Conservation (phyloP, 2,888 invertebrate genomes). For the Galerucella pusilla region DNA sequence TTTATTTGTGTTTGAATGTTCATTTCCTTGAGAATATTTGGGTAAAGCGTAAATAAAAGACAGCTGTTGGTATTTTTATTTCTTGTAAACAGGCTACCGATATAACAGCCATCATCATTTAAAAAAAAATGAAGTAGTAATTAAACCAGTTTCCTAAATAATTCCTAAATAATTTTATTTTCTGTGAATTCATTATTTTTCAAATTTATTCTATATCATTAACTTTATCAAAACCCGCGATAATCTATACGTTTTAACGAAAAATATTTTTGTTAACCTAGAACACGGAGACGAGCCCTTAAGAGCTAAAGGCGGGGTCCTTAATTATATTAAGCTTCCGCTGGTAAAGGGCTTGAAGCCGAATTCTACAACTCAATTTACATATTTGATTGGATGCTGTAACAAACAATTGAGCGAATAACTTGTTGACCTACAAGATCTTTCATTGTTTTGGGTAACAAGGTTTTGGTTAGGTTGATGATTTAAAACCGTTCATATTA, state of each 20-base stretch:
- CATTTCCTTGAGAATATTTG: slow-evolving; percentile 29
- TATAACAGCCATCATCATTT: not conserved
- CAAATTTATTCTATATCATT: no score
- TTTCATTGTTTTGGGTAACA: not conserved
- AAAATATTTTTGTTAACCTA: not conserved
- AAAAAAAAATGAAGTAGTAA: no score
- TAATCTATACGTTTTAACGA: no score
- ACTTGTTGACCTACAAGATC: not conserved
- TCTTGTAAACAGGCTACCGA: slow-evolving; percentile 5
- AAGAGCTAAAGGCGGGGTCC: not conserved
- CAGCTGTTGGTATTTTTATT: slow-evolving; percentile 33
- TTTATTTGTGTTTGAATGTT: slow-evolving; percentile 24
- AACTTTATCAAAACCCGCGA: no score
- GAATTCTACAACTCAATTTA: slow-evolving; percentile 8
- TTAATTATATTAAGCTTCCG: not conserved
- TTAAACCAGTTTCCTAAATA: no score
- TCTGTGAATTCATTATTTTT: no score
- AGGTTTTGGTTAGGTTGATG: not conserved
- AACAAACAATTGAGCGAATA: slow-evolving; percentile 9
- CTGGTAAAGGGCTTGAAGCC: slow-evolving; percentile 1
- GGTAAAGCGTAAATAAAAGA: slow-evolving; percentile 35
- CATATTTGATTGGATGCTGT: slow-evolving; percentile 19
- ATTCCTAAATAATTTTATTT: no score
- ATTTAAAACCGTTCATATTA: not conserved
- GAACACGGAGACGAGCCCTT: not conserved